These are phyloP conservation scores for Abramis brama DNA, from an alignment of 2,113 vertebrate species.

Conservation along the genomic window DNA sequence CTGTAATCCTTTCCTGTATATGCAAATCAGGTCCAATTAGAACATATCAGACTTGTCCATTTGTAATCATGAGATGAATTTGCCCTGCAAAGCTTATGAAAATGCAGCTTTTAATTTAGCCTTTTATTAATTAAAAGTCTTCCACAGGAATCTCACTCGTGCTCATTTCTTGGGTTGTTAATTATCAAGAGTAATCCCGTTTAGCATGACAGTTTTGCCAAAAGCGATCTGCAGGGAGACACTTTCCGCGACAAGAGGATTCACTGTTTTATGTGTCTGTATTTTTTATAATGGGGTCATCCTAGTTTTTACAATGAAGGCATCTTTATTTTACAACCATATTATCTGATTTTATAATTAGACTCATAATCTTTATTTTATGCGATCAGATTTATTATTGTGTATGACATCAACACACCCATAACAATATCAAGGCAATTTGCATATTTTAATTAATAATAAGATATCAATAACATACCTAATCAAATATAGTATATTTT, in stretches of 20 bases:
- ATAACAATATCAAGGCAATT: neutral
- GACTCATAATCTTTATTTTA: neutral
- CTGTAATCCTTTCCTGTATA: constrained; percentile 31
- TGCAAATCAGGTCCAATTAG: constrained; percentile 51
- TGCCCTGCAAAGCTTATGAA: constrained; percentile 51
- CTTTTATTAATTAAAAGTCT: constrained; percentile 53
- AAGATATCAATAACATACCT: no score
- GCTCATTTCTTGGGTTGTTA: constrained; percentile 50
- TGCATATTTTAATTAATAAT: no score
- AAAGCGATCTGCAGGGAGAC: constrained; percentile 11
- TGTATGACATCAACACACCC: neutral
- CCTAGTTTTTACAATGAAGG: neutral
- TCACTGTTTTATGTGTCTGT: neutral
- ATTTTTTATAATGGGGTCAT: neutral
- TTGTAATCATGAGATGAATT: constrained; percentile 56
- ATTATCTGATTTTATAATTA: neutral
- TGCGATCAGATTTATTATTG: neutral
- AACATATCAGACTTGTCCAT: constrained; percentile 55
- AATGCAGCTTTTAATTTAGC: constrained; percentile 47
- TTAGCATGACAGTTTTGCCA: constrained; percentile 42
- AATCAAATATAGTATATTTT: no score
- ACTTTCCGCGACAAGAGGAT: neutral
- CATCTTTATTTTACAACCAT: constrained; percentile 24
- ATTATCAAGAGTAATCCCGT: constrained; percentile 50
- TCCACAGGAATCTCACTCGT: constrained; percentile 33